These are phyloP conservation scores for Apamea crenata DNA, from an alignment of 2,888 invertebrate genomes.

Conservation along the genomic window DNA sequence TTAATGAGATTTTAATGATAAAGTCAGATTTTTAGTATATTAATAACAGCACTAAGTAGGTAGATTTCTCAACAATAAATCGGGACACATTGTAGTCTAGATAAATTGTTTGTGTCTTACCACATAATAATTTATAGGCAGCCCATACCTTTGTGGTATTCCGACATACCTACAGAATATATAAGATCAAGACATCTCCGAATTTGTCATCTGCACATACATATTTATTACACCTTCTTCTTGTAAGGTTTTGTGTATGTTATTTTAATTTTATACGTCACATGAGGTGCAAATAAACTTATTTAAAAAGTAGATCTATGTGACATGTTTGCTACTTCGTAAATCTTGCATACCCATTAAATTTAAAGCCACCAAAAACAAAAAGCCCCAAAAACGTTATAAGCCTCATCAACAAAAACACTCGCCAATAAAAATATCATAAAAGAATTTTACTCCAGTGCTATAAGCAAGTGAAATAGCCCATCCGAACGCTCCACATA, in stretches of 20 bases:
- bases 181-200: no score
- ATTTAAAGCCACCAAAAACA: not conserved
- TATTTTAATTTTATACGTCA: no score
- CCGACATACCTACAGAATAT: no score
- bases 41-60: not conserved
- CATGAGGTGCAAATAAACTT: not conserved
- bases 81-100: not conserved
- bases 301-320: not conserved
- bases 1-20: no score
- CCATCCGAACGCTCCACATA: conserved; percentile 36
- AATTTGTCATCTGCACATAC: no score
- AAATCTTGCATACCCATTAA: not conserved
- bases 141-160: not conserved
- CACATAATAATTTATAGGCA: not conserved
- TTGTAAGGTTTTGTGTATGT: not conserved
- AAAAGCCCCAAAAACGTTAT: conserved; percentile 14
- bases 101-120: no score
- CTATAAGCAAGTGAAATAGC: conserved; percentile 43
- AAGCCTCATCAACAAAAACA: conserved; percentile 34
- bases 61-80: not conserved
- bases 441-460: conserved; percentile 32
- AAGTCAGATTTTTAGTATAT: not conserved
- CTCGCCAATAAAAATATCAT: conserved; percentile 39
- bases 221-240: not conserved
- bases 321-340: not conserved